Evolutionary conservation across 2,888 invertebrate species (phyloP).

Genomic region (Zele albiditarsus): DNA sequence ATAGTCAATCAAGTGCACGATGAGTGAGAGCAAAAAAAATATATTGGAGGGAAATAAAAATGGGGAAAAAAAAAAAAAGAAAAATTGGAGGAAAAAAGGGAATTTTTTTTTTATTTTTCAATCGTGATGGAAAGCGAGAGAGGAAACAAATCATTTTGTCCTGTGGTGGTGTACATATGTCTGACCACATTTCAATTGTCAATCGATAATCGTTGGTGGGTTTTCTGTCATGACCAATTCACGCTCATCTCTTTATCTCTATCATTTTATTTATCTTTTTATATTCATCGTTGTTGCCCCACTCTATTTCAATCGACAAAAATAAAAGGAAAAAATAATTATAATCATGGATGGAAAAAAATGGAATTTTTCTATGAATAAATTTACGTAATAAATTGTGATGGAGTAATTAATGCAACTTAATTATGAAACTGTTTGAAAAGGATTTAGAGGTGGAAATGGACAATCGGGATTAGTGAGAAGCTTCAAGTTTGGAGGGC

Average conservation of each 20-base stretch:
- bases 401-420: too few species aligned
- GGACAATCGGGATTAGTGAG: neutral
- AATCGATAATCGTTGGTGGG: conserved; percentile 47
- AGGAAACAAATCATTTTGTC: conserved; percentile 37
- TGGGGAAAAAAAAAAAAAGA: neutral
- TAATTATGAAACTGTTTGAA: neutral
- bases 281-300: neutral
- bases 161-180: conserved; percentile 35
- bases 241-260: neutral
- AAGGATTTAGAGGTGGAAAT: neutral
- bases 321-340: neutral
- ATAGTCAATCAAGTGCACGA: neutral
- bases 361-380: neutral
- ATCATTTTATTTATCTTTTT: neutral
- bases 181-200: conserved; percentile 41
- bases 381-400: neutral
- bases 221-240: conserved; percentile 11
- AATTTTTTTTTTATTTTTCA: neutral
- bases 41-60: neutral
- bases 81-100: neutral
- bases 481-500: neutral
- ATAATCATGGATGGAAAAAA: neutral
- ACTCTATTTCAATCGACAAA: neutral
- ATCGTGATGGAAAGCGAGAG: conserved; percentile 23
- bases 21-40: too few species aligned